phyloP scores from a whole-genome alignment of 2,888 invertebrate genomes.

The Nemotelus nigrinus region DNA sequence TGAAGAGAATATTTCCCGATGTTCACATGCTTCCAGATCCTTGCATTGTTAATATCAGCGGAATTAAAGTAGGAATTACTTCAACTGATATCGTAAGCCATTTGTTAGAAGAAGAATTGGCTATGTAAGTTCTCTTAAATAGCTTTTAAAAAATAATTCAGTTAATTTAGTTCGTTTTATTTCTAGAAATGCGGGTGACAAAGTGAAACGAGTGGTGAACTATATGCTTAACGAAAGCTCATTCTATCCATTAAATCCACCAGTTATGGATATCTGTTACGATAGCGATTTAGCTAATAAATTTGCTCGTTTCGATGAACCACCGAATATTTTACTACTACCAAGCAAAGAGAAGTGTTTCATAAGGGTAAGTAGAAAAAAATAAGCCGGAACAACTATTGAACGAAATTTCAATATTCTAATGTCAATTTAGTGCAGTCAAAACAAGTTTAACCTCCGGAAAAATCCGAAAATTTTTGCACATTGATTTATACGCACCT shows the following conservation, averaged over 20 bases:
- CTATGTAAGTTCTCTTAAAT: slow-evolving; percentile 67
- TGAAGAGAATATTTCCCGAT: slow-evolving; percentile 70
- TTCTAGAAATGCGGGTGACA: slow-evolving; percentile 69
- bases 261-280: slow-evolving; percentile 71
- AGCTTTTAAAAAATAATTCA: neutral
- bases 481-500: too few relatives aligned
- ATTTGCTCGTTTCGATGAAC: slow-evolving; percentile 74
- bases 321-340: slow-evolving; percentile 84
- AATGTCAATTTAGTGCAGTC: too few relatives aligned
- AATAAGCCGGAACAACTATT: too few relatives aligned
- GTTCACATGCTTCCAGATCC: slow-evolving; percentile 83
- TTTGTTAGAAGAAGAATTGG: slow-evolving; percentile 81
- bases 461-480: too few relatives aligned
- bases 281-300: slow-evolving; percentile 79
- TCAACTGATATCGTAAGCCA: slow-evolving; percentile 87
- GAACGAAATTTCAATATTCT: too few relatives aligned
- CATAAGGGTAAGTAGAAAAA: slow-evolving; percentile 71
- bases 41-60: slow-evolving; percentile 78
- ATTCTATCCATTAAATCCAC: slow-evolving; percentile 85
- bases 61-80: slow-evolving; percentile 80
- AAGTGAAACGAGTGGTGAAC: slow-evolving; percentile 77
- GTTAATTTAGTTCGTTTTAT: slow-evolving; percentile 10
- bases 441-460: too few relatives aligned
- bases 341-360: slow-evolving; percentile 89
- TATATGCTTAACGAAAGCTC: slow-evolving; percentile 81